Evolutionary conservation across 2,113 vertebrate species (phyloP), one percentile per base, ranked within the genome.

Genomic region (Synodontis membranacea): DNA sequence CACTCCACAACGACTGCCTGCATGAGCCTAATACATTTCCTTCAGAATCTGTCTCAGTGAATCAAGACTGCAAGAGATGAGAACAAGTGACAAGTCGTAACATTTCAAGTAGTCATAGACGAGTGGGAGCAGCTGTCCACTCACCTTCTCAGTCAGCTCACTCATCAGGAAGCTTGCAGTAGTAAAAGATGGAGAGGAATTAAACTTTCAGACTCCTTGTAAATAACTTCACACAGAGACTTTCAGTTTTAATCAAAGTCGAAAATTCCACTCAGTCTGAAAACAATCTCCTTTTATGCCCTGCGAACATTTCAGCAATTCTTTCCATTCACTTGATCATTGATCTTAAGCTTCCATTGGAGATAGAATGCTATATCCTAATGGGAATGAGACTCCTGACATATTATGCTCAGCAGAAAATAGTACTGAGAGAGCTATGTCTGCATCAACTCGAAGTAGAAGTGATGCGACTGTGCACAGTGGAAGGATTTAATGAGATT

Each of bases 231-330:
- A 64, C 39, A 39, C n/a, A 50, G 10, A 52, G 42, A 79, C 19
- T 15, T 3, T 79, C 44, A 46, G 48, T 76, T 87, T 76, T 74
- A 62, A 81, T 84, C 56, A 86, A 76, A 44, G 50, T 7, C 19
- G 52, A 80, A 80, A 86, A 72, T 68, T 37, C 50, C 37, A 34
- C 50, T 72, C 75, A 60, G 31, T 14, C 39, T 83, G 42, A 83
- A 31, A 87, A 46, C 46, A 56, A 52, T 76, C 39, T 88, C 44
- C 76, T 84, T 64, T 25, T 86, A 68, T 44, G n/a, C 46, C 23
- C 42, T 70, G 56, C 76, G 34, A 84, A 81, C 37, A 56, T 48
- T 58, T 82, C 60, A 79, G 72, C 56, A 60, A 28, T 52, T 37
- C 74, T 64, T 68, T 75, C 37, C 56, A 56, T 37, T 42, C 3